Base-by-base conservation (phyloP, 2,888 invertebrate species). In the Branchipolynoe longqiensis region DNA sequence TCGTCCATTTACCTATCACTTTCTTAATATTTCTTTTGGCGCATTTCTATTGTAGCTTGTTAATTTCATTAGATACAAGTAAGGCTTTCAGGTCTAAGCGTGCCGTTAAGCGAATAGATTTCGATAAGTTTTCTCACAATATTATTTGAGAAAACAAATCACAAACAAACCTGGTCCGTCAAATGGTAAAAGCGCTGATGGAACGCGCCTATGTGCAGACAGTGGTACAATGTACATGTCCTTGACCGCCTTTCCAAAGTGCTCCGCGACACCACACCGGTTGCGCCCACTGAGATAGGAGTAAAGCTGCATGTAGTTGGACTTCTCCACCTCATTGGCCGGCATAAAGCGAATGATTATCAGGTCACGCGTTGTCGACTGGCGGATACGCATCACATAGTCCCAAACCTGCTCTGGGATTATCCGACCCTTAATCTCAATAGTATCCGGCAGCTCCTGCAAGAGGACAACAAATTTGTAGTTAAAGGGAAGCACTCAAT, bases 141-240 rank as follows among this genome's bases (percentile, higher is more conserved):
- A n/a, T n/a, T n/a, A n/a, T n/a, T n/a, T n/a, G n/a, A n/a, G n/a
- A n/a, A n/a, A n/a, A n/a, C n/a, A n/a, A n/a, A n/a, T n/a, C n/a
- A n/a, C n/a, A n/a, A 25, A 73, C 83, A 33, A 64, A 89, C 97
- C 97, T 31, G 96, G 96, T 14, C 96, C 96, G 88, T 95, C 96
- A 90, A 94, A 94, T 0, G 94, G 94, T 54, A 92, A 88, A 1
- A 94, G 89, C 6, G 92, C 91, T 22, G 94, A 1, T 96, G 98
- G 91, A 96, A 95, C 78, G 95, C 95, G 90, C 95, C 96, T 91
- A 95, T 96, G 87, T 1, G 96, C 96, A 0, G 97, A 96, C 88
- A 98, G 94, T 0, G 98, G 98, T 91, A 98, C 95, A 87, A 98
- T 96, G 94, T 98, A 98, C 93, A 98, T 97, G 93, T 98, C 98